phyloP scores from a whole-genome alignment of 2,888 invertebrate genomes.

The Drosophila phalerata region DNA sequence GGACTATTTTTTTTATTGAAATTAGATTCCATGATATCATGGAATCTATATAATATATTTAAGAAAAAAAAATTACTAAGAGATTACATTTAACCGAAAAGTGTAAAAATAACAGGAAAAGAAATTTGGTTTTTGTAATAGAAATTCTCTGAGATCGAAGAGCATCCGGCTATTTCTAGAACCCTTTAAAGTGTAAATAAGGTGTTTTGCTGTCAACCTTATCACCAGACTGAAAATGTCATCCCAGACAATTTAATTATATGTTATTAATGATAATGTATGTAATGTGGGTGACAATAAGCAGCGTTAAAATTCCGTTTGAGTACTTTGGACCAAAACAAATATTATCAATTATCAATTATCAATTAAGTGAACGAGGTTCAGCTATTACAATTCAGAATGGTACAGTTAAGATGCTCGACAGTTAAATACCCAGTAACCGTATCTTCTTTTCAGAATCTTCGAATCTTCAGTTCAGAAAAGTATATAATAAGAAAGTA shows the following conservation, averaged over 20 bases:
- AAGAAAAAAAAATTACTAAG: too few species aligned
- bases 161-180: background rate
- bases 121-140: too few species aligned
- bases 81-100: background rate
- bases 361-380: background rate
- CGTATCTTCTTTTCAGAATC: too few species aligned
- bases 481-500: too few species aligned
- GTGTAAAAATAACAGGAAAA: background rate
- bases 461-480: too few species aligned
- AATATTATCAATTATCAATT: slow-evolving; percentile 8
- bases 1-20: background rate
- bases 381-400: background rate
- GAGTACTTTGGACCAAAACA: slow-evolving; percentile 41
- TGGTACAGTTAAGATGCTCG: background rate
- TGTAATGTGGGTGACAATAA: slow-evolving; percentile 1
- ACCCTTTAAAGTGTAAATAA: background rate
- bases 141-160: background rate
- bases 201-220: background rate
- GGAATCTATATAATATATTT: background rate
- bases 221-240: slow-evolving; percentile 13
- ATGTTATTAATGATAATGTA: background rate
- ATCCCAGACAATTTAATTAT: slow-evolving; percentile 9
- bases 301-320: background rate
- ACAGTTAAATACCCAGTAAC: background rate
- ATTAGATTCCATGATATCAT: background rate